A percentile compares a stretch with the other conserved stretches of the same genome.
These are phyloP conservation scores for Bradypodion pumilum DNA, from an alignment of 2,797 vertebrate species.

Conservation along the genomic window DNA sequence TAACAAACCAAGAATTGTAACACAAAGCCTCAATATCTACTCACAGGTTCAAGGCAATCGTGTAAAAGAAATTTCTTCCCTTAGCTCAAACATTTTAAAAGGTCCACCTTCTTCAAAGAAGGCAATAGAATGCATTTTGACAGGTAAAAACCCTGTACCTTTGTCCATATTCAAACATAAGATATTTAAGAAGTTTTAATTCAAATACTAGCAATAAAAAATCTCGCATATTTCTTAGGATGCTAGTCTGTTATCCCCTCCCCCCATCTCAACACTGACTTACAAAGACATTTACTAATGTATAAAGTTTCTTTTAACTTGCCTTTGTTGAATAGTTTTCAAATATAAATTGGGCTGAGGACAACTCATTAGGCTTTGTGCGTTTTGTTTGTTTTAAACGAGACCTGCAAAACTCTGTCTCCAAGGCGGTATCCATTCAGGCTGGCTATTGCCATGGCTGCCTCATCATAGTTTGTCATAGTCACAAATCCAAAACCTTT, in stretches of 20 bases:
- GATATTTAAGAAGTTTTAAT: constrained; percentile 88
- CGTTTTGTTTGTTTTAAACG: constrained; percentile 99
- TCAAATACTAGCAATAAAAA: constrained; percentile 88
- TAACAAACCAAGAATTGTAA: constrained; percentile 70
- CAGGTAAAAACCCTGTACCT: constrained; percentile 85
- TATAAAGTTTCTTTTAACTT: constrained; percentile 88
- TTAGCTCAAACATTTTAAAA: constrained; percentile 87
- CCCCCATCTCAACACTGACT: constrained; percentile 86
- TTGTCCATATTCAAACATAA: constrained; percentile 88
- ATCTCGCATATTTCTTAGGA: constrained; percentile 86
- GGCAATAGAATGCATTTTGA: constrained; percentile 86
- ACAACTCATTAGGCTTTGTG: constrained; percentile 92
- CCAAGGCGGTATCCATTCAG: constrained; percentile 98
- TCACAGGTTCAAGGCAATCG: constrained; percentile 84
- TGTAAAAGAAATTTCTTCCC: constrained; percentile 81
- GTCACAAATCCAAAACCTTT: constrained; percentile 99
- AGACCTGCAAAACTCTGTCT: constrained; percentile 97
- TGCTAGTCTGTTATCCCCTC: constrained; percentile 79
- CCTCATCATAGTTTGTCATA: constrained; percentile 99
- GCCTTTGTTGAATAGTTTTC: constrained; percentile 84
- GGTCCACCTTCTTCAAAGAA: constrained; percentile 87
- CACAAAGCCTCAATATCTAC: constrained; percentile 86
- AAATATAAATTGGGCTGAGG: constrained; percentile 88
- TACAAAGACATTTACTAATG: constrained; percentile 93
- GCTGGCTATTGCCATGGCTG: constrained; percentile 97